These are phyloP conservation scores for Andrena trimmerana DNA, from an alignment of 2,888 invertebrate genomes.

Conservation along the genomic window DNA sequence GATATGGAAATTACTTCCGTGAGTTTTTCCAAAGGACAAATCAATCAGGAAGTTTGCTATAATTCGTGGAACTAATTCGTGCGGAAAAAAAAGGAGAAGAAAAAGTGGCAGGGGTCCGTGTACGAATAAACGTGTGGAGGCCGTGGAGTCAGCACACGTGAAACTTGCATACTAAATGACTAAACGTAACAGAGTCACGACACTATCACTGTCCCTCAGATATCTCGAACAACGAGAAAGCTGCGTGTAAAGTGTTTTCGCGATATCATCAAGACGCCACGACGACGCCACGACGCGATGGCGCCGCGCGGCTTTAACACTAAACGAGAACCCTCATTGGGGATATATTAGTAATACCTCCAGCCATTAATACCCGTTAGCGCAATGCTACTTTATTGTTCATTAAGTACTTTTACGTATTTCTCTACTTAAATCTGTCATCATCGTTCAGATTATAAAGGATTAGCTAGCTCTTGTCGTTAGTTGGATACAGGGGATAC, in stretches of 20 bases:
- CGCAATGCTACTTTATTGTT: background rate
- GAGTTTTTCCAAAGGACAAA: background rate
- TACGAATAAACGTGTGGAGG: constrained; percentile 1
- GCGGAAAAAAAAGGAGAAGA: background rate
- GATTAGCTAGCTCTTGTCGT: no score
- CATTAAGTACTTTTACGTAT: background rate
- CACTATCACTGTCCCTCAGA: constrained; percentile 27
- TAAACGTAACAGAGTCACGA: constrained; percentile 27
- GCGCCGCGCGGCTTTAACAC: constrained; percentile 12
- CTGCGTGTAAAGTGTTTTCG: constrained; percentile 46
- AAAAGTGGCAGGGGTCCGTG: background rate
- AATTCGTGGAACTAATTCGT: background rate
- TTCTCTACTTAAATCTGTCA: background rate
- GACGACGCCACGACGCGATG: constrained; percentile 32
- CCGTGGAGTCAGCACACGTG: constrained; percentile 11
- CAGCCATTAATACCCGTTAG: constrained; percentile 28
- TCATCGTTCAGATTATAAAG: background rate
- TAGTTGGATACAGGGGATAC: no score
- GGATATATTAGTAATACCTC: background rate
- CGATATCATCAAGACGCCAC: constrained; percentile 50
- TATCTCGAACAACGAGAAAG: constrained; percentile 40
- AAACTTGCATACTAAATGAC: constrained; percentile 44
- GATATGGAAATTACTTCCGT: no score
- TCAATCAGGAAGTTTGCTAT: background rate
- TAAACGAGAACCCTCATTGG: constrained; percentile 14